These are phyloP conservation scores for Acrobasis suavella DNA, from an alignment of 2,888 invertebrate genomes.

Conservation along the genomic window DNA sequence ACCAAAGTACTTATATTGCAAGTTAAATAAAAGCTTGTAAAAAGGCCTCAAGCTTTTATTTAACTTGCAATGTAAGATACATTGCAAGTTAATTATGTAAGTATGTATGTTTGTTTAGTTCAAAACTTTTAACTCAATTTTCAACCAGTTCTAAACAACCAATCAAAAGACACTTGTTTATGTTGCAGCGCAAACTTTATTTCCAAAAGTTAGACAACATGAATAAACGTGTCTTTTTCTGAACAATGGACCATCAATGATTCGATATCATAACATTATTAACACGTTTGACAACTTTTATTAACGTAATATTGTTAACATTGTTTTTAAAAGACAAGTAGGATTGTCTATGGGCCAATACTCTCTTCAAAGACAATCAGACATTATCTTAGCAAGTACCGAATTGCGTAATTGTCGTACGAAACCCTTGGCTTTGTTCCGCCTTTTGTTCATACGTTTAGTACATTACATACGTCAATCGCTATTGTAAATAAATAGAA, in stretches of 20 bases:
- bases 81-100: no score
- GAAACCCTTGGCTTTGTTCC: constrained; percentile 8
- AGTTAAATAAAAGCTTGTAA: no score
- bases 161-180: no score
- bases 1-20: no score
- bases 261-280: neutral
- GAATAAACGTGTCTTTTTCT: neutral
- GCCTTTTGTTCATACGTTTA: neutral
- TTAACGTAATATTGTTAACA: neutral
- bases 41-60: no score
- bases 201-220: neutral
- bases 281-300: neutral
- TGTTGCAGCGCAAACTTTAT: no score
- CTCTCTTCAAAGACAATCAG: constrained; percentile 11
- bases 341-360: constrained; percentile 11
- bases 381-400: constrained; percentile 9
- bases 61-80: no score
- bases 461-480: neutral
- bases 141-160: no score
- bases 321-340: neutral
- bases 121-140: no score
- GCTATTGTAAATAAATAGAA: constrained; percentile 3
- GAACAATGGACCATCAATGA: neutral
- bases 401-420: constrained; percentile 7
- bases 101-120: no score